A percentile compares a stretch with the other conserved stretches of the same genome.
Conservation (phyloP, 2,113 vertebrate genomes). For the Urocolius indicus region DNA sequence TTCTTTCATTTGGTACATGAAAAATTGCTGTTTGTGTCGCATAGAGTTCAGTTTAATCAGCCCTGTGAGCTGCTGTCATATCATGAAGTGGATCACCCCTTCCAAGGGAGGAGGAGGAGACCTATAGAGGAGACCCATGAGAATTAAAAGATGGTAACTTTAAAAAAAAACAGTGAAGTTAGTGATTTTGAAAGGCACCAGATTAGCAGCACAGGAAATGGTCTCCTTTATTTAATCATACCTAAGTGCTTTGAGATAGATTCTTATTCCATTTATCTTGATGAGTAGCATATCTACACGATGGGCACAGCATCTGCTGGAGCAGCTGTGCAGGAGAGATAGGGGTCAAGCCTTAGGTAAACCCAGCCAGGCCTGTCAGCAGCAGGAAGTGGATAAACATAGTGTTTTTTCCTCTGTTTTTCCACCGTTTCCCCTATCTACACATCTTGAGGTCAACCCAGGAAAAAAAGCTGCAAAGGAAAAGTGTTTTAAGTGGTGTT, state of each 20-base stretch:
- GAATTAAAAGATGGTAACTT: constrained; percentile 59
- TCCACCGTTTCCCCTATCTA: not conserved
- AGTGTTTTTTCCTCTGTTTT: not conserved
- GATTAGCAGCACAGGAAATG: constrained; percentile 67
- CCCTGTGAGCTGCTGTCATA: constrained; percentile 39
- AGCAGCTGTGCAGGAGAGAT: constrained; percentile 49
- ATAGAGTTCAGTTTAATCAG: constrained; percentile 71
- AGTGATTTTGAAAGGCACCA: constrained; percentile 64
- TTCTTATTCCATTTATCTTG: constrained; percentile 64
- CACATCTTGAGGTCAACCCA: not conserved
- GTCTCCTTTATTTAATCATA: constrained; percentile 67
- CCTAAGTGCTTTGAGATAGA: constrained; percentile 68
- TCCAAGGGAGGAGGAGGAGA: constrained; percentile 50
- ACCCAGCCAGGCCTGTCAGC: constrained; percentile 15
- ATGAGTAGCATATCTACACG: constrained; percentile 49
- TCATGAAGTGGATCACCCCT: constrained; percentile 52
- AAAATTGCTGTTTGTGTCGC: constrained; percentile 64
- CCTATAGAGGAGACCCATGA: constrained; percentile 29
- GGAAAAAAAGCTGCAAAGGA: not conserved
- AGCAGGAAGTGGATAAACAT: not conserved
- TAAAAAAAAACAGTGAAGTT: constrained; percentile 44
- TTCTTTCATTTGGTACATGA: constrained; percentile 64
- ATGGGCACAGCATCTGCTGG: constrained; percentile 38
- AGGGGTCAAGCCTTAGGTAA: constrained; percentile 50
- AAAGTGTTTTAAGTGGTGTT: not conserved